Evolutionary conservation across 2,113 vertebrate species (phyloP).

Genomic region (Mixornis gularis): DNA sequence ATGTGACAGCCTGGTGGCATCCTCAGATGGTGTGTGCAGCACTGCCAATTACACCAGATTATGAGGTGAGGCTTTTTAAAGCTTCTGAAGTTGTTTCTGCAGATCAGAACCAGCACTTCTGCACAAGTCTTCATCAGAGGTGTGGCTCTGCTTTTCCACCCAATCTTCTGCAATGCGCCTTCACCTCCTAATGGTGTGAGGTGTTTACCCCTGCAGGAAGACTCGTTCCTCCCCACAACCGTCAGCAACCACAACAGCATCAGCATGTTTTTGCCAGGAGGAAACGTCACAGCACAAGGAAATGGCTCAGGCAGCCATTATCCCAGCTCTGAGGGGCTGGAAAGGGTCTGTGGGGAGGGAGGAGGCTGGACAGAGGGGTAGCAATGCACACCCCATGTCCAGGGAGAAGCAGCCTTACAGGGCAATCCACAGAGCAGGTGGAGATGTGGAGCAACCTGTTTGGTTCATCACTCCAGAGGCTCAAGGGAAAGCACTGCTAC

Average conservation of each 20-base stretch:
- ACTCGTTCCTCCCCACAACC: neutral
- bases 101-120: neutral
- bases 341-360: neutral
- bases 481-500: neutral
- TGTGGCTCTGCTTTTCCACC: neutral
- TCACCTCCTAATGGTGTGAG: neutral
- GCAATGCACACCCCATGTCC: neutral
- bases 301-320: neutral
- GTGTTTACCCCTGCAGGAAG: neutral
- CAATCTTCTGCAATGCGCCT: neutral
- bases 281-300: neutral
- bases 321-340: neutral
- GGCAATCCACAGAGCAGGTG: neutral
- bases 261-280: neutral
- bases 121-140: neutral
- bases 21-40: accelerated
- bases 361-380: accelerated
- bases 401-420: neutral
- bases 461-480: neutral
- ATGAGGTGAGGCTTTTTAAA: neutral
- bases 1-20: neutral
- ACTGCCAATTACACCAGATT: neutral
- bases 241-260: neutral
- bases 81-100: neutral
- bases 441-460: neutral